Evolutionary conservation across 2,888 invertebrate species (phyloP).

Genomic region (Synanthedon tipuliformis): DNA sequence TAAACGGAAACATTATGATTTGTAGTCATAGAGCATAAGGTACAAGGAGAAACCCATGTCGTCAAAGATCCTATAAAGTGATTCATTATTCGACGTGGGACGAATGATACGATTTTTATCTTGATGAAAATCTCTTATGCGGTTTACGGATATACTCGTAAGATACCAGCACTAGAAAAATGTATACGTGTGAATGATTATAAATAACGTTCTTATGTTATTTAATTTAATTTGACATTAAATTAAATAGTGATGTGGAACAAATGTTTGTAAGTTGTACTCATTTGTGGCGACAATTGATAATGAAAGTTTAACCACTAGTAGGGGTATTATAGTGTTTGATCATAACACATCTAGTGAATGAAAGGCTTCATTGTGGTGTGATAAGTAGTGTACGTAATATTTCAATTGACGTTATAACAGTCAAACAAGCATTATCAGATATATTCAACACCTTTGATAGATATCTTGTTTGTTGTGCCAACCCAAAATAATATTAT

Average conservation of each 20-base stretch:
- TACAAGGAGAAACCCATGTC: constrained; percentile 24
- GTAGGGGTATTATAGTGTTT: too few species aligned
- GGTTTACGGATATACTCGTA: too few species aligned
- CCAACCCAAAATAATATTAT: constrained; percentile 3
- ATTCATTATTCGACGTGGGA: constrained; percentile 1
- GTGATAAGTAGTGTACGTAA: background rate
- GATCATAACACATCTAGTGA: background rate
- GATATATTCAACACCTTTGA: too few species aligned
- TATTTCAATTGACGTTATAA: constrained; percentile 6
- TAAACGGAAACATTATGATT: constrained; percentile 1
- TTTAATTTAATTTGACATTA: too few species aligned
- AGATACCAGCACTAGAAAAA: too few species aligned
- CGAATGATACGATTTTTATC: constrained; percentile 23
- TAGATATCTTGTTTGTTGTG: constrained; percentile 6
- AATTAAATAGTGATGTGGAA: too few species aligned
- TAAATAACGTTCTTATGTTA: too few species aligned
- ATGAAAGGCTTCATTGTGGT: background rate
- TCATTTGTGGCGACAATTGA: too few species aligned
- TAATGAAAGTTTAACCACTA: too few species aligned
- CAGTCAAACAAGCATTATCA: constrained; percentile 4
- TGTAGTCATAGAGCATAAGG: constrained; percentile 9
- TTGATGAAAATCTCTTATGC: constrained; percentile 7
- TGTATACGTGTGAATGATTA: too few species aligned
- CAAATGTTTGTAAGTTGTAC: too few species aligned
- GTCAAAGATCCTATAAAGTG: constrained; percentile 10